Evolutionary conservation across 2,888 invertebrate genomes (phyloP).

Genomic region (Tetragonisca angustula): DNA sequence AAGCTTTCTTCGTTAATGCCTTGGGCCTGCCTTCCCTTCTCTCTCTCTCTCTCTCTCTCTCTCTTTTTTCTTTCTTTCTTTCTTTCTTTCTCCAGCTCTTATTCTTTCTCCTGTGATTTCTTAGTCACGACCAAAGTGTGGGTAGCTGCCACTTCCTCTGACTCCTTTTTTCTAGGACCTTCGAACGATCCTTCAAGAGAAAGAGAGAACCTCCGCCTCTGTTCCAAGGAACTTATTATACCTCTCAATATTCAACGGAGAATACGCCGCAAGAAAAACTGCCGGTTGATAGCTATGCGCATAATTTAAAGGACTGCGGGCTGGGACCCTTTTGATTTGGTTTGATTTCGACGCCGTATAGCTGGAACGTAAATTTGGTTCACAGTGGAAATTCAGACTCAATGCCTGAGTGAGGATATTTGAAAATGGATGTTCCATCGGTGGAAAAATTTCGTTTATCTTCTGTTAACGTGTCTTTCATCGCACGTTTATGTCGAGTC

Average conservation of each 20-base stretch:
- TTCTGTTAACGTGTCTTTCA: too few relatives aligned
- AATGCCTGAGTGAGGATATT: too few relatives aligned
- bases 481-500: too few relatives aligned
- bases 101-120: background rate
- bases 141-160: slow-evolving; percentile 27
- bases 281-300: slow-evolving; percentile 48
- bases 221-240: slow-evolving; percentile 45
- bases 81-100: background rate
- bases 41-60: background rate
- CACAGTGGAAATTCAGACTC: too few relatives aligned
- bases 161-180: slow-evolving; percentile 46
- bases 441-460: too few relatives aligned
- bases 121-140: background rate
- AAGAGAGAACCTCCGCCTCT: slow-evolving; percentile 1
- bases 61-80: slow-evolving; percentile 16
- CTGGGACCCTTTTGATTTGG: slow-evolving; percentile 10
- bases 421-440: too few relatives aligned
- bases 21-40: slow-evolving; percentile 21
- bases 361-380: too few relatives aligned
- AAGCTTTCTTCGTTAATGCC: slow-evolving; percentile 75
- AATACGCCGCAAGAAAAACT: slow-evolving; percentile 48
- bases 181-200: slow-evolving; percentile 28
- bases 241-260: slow-evolving; percentile 59
- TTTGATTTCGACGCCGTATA: background rate
- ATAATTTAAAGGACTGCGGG: slow-evolving; percentile 44